Base-by-base conservation (phyloP, 2,888 invertebrate genomes). In the Drosophila tanythrix region DNA sequence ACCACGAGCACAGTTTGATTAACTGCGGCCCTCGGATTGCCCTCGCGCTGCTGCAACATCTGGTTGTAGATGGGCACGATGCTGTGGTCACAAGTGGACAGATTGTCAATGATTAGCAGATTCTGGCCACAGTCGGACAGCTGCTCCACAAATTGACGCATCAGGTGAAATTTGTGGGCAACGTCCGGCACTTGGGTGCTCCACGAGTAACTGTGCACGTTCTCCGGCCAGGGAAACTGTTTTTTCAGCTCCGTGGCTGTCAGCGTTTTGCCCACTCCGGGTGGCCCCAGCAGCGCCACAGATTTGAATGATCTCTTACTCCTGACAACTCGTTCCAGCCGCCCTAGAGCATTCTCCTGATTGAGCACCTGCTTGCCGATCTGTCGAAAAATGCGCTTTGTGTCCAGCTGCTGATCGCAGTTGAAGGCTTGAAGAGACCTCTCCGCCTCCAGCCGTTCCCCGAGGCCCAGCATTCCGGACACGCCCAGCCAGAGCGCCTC, bases 231-330 rank as follows among this genome's bases (percentile, higher is more conserved):
- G n/a, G 88, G 91, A 62, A 87, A 92, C 8, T 70, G 33, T 1
- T 82, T 48, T 1, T 66, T 61, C 3, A 92, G 36, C 3, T 73
- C 52, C 40, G 82, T 70, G 0, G 71, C 63, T 2, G 91, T 82
- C 11, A 90, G 63, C 0, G 86, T 76, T 62, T 92, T 92, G 8
- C 92, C 92, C n/a, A 91, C 83, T 1, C 91, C 91, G 0, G 84
- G 62, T 5, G 91, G 68, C 0, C 91, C 91, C 0, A 81, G 60
- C n/a, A 91, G 36, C 0, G 83, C 91, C 6, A 91, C 77, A 0
- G 88, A 69, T 15, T 76, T 78, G 31, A 88, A 79, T 2, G n/a
- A 40, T 5, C 69, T 70, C 0, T 69, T 36, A 6, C 65, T 73
- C 0, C 46, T 15, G 25, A 88, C 27, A 0, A 52, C 64, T 0